Evolutionary conservation across 2,113 vertebrate genomes (phyloP).

Genomic region (Vidua macroura): DNA sequence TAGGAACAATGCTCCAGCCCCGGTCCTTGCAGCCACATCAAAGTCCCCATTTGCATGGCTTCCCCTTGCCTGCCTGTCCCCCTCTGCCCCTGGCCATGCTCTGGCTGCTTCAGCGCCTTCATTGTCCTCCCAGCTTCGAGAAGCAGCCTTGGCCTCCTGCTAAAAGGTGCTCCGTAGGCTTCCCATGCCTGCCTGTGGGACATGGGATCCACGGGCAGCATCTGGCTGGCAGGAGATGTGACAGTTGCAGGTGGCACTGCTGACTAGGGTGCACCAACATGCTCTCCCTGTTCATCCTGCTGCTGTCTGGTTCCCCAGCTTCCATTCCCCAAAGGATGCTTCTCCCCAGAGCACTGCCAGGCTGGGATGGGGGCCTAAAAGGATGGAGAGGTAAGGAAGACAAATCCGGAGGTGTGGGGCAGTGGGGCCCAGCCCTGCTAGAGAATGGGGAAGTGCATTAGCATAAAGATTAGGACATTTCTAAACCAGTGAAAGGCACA

Average conservation of each 20-base stretch:
- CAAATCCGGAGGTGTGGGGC: neutral
- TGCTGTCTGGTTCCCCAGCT: neutral
- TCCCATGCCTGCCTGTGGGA: neutral
- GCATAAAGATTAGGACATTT: neutral
- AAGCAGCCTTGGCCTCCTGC: constrained; percentile 13
- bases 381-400: neutral
- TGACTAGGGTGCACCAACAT: neutral
- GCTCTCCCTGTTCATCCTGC: neutral
- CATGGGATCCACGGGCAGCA: too few relatives aligned
- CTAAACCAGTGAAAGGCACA: neutral
- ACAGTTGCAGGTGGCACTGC: neutral
- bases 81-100: constrained; percentile 41
- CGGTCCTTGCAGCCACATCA: constrained; percentile 45
- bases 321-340: neutral
- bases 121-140: constrained; percentile 21
- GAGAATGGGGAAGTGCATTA: neutral
- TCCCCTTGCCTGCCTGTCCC: constrained; percentile 54
- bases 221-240: neutral
- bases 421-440: neutral
- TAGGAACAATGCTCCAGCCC: constrained; percentile 51
- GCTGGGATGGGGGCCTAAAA: neutral
- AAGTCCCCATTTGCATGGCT: constrained; percentile 61
- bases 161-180: neutral
- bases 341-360: neutral
- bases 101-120: constrained; percentile 53